Conservation (phyloP, 1,140 invertebrate genomes). For the Bombus soroeensis region DNA sequence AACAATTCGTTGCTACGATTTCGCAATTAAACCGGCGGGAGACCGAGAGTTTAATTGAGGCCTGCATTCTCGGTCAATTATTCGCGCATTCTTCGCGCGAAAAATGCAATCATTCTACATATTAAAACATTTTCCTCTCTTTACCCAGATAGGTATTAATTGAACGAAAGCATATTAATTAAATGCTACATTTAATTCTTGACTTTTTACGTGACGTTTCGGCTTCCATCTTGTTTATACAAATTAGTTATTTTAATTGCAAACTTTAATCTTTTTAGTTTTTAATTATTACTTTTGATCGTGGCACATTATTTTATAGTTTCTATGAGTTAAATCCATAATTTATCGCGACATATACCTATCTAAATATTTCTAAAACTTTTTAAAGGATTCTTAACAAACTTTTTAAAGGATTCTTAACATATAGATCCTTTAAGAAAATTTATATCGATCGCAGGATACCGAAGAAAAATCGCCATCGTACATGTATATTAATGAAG, state of each 20-base stretch:
- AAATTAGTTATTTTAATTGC: too few relatives aligned
- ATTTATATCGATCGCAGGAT: not conserved
- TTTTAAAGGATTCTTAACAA: too few relatives aligned
- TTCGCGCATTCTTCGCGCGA: not conserved
- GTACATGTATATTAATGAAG: not conserved
- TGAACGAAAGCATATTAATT: not conserved
- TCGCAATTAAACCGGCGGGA: slow-evolving; percentile 49
- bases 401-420: not conserved
- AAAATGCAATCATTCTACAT: not conserved
- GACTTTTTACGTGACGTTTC: not conserved
- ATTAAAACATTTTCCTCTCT: not conserved
- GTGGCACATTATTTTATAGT: not conserved
- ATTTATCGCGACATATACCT: not conserved
- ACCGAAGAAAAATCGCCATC: too few relatives aligned
- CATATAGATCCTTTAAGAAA: not conserved
- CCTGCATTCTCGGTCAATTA: not conserved
- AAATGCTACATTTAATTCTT: not conserved
- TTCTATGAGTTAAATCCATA: not conserved
- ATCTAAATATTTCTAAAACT: not conserved
- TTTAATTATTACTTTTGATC: not conserved
- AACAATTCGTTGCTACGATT: slow-evolving; percentile 45
- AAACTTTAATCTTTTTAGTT: not conserved
- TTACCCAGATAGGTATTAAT: not conserved
- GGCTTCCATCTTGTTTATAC: not conserved
- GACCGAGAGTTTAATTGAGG: slow-evolving; percentile 56